Evolutionary conservation across 2,113 vertebrate genomes (phyloP).

Genomic region (Megaceryle torquata): DNA sequence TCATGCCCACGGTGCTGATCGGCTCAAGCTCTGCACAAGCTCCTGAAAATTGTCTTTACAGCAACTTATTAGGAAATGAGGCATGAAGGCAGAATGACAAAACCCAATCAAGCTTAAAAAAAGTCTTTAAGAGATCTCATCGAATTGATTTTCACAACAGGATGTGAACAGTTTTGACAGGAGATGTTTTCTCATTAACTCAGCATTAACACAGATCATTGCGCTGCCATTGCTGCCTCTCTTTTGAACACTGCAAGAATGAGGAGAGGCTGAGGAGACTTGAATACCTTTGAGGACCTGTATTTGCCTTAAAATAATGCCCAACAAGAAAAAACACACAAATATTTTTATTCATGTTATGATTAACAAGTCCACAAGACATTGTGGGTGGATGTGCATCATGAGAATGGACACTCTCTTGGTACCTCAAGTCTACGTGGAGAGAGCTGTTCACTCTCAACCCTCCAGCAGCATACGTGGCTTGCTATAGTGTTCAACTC

Average conservation of each 20-base stretch:
- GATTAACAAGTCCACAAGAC: not conserved
- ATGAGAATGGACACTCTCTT: fast-evolving
- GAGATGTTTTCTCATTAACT: slow-evolving; percentile 2
- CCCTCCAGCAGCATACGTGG: not conserved
- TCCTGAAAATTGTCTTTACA: not conserved
- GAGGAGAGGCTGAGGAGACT: not conserved
- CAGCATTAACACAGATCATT: not conserved
- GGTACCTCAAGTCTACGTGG: not conserved
- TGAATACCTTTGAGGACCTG: fast-evolving
- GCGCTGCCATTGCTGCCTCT: not conserved
- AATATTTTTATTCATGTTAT: not conserved
- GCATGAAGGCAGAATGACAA: not conserved
- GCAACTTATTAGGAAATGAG: not conserved
- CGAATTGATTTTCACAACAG: slow-evolving; percentile 13
- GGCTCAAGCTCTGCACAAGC: not conserved
- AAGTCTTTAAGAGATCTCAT: not conserved
- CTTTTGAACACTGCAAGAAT: not conserved
- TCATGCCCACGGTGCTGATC: not conserved
- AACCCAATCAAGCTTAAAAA: not conserved
- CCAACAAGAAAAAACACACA: not conserved
- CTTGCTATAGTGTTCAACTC: fast-evolving
- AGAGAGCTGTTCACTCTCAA: not conserved
- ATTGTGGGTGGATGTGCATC: not conserved
- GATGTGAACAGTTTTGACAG: not conserved
- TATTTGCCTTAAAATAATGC: not conserved